Percentiles rank a stretch among this genome's conserved stretches.
phyloP scores from a whole-genome alignment of 2,888 invertebrate genomes.

The Zaprionus lineosus region DNA sequence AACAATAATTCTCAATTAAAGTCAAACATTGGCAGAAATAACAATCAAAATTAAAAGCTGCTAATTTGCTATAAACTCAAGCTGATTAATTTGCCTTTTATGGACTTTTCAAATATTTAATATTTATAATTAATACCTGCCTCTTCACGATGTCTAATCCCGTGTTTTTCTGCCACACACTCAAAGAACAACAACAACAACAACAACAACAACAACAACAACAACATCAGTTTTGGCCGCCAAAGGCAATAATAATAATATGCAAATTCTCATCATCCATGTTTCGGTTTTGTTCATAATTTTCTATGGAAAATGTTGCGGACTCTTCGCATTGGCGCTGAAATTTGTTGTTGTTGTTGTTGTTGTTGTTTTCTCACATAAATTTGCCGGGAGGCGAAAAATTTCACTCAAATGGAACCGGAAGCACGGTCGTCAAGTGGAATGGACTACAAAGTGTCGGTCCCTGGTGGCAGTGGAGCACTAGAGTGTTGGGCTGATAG shows the following conservation, averaged over 20 bases:
- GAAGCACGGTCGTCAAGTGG: constrained; percentile 72
- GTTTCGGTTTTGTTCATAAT: constrained; percentile 59
- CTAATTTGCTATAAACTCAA: constrained; percentile 58
- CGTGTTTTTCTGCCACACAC: constrained; percentile 38
- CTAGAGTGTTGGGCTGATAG: too few species aligned
- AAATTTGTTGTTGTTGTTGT: constrained; percentile 14
- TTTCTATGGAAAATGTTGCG: constrained; percentile 70
- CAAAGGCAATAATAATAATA: constrained; percentile 32
- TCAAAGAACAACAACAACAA: constrained; percentile 15
- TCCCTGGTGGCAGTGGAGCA: too few species aligned
- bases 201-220: constrained; percentile 1
- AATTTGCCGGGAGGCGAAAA: constrained; percentile 74
- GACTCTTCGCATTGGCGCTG: constrained; percentile 11
- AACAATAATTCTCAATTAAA: constrained; percentile 33
- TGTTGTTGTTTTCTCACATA: constrained; percentile 68
- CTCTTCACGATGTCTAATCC: constrained; percentile 35
- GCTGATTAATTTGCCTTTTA: constrained; percentile 64
- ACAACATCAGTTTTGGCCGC: not conserved
- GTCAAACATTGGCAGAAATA: constrained; percentile 19
- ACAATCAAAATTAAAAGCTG: constrained; percentile 43
- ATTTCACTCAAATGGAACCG: constrained; percentile 78
- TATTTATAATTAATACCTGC: constrained; percentile 63
- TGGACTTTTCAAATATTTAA: constrained; percentile 57
- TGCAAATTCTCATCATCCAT: constrained; percentile 62
- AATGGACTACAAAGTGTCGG: constrained; percentile 57